A percentile compares a stretch with the other conserved stretches of the same genome.
Evolutionary conservation across 2,113 vertebrate species (phyloP).

Genomic region (Sisor rabdophorus): DNA sequence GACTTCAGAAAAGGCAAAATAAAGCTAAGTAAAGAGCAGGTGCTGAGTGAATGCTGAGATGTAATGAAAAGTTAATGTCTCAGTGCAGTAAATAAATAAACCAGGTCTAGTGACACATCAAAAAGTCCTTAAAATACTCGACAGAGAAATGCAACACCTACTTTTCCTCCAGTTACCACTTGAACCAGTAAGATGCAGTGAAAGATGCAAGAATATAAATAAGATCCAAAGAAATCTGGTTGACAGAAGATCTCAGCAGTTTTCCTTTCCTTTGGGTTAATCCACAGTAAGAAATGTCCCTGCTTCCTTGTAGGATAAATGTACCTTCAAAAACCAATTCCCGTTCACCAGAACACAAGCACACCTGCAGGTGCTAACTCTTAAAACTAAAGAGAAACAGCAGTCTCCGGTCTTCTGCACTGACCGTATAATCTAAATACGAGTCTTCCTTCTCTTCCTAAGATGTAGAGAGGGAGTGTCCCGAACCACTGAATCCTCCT

Average conservation of each 20-base stretch:
- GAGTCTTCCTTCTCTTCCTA: conserved; percentile 29
- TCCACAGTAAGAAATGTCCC: conserved; percentile 29
- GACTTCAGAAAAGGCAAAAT: conserved; percentile 38
- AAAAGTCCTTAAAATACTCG: conserved; percentile 25
- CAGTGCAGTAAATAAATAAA: conserved; percentile 45
- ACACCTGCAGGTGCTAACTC: not conserved
- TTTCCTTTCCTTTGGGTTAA: conserved; percentile 27
- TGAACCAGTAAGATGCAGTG: not conserved
- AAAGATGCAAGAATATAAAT: not conserved
- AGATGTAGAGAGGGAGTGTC: conserved; percentile 61
- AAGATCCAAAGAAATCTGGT: not conserved
- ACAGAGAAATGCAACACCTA: conserved; percentile 51
- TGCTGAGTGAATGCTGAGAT: conserved; percentile 42
- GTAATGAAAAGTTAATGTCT: conserved; percentile 47
- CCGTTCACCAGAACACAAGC: not conserved
- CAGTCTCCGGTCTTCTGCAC: conserved; percentile 12
- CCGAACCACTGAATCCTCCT: conserved; percentile 47
- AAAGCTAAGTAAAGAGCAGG: conserved; percentile 57
- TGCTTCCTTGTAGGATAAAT: not conserved
- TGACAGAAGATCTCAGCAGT: not conserved
- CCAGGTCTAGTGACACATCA: conserved; percentile 19
- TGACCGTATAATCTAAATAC: conserved; percentile 39
- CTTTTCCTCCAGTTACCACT: conserved; percentile 29
- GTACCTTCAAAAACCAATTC: not conserved
- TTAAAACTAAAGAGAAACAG: not conserved